Conservation (phyloP, 2,113 vertebrate genomes). For the Natator depressus region DNA sequence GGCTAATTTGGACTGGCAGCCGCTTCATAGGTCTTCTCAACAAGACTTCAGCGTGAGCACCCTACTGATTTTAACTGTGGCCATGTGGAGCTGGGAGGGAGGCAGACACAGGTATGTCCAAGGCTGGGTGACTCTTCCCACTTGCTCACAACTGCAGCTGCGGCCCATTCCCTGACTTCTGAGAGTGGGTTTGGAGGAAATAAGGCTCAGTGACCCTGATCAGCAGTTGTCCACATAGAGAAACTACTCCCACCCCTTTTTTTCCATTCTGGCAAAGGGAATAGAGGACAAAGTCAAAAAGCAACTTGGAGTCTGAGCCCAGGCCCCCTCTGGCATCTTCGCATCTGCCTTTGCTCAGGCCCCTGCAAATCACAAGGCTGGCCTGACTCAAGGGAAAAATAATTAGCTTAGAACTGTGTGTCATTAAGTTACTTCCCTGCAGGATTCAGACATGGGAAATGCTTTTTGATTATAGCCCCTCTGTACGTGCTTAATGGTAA, state of each 20-base stretch:
- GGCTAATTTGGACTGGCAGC: neutral
- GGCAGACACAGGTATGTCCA: neutral
- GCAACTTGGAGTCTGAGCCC: neutral
- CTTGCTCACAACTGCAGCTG: neutral
- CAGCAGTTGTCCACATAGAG: neutral
- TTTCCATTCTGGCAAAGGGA: neutral
- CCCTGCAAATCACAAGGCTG: neutral
- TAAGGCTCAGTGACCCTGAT: neutral
- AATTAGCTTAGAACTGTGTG: neutral
- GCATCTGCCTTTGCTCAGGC: neutral
- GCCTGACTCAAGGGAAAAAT: neutral
- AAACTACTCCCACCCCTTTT: neutral
- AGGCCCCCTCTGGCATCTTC: neutral
- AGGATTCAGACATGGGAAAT: neutral
- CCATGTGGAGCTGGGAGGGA: neutral
- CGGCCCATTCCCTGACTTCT: neutral
- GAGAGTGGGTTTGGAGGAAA: neutral
- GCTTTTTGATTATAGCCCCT: constrained; percentile 18
- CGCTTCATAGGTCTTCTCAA: neutral
- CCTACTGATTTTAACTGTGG: neutral
- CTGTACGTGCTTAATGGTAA: neutral
- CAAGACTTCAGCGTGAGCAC: neutral
- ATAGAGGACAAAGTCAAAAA: neutral
- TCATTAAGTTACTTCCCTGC: neutral
- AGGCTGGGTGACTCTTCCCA: neutral